Evolutionary conservation across 2,113 vertebrate species (phyloP).

Genomic region (Tursiops truncatus): DNA sequence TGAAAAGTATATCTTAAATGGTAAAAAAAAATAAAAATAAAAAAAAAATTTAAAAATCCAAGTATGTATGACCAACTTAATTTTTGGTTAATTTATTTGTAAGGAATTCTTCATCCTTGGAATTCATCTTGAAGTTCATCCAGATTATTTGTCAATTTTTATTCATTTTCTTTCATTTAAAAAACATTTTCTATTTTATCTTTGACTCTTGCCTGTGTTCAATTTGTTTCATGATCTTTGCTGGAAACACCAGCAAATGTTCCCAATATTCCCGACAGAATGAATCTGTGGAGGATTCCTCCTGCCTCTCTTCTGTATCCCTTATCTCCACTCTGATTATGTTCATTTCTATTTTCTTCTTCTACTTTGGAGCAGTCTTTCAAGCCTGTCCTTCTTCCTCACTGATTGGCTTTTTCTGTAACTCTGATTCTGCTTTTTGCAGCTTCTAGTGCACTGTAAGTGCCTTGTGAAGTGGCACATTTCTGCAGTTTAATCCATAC

Average conservation of each 20-base stretch:
- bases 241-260: neutral
- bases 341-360: neutral
- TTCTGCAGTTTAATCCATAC: neutral
- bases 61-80: neutral
- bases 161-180: neutral
- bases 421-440: neutral
- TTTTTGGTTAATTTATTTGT: neutral
- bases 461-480: rapidly evolving
- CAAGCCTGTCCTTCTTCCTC: neutral
- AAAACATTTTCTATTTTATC: neutral
- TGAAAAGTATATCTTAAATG: neutral
- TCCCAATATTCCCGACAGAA: neutral
- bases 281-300: neutral
- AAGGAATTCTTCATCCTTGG: neutral
- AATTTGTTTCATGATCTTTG: neutral
- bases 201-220: neutral
- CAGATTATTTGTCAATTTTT: neutral
- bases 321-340: neutral
- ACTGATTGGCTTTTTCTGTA: neutral
- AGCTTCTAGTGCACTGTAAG: neutral
- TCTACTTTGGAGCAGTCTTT: neutral
- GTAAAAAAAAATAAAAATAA: neutral
- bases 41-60: neutral
- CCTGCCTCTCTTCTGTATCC: neutral
- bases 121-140: neutral